phyloP scores from a whole-genome alignment of 92 coral and sea anemone genomes.

The Umimayanthus kanabou region DNA sequence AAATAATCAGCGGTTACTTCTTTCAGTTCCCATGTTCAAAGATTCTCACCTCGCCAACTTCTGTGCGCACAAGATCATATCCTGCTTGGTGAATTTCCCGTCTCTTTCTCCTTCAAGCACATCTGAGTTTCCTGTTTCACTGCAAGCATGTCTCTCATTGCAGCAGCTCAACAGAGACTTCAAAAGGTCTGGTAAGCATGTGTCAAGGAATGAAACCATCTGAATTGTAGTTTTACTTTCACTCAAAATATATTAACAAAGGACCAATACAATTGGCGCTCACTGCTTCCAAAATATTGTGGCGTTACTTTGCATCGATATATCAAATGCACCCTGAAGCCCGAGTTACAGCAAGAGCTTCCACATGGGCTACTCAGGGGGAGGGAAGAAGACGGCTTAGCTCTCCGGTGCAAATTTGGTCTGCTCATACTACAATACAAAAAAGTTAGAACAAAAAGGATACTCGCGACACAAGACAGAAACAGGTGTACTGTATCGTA shows the following conservation, averaged over 20 bases:
- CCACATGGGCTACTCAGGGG: too few relatives aligned
- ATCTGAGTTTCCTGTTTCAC: neutral
- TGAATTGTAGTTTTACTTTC: neutral
- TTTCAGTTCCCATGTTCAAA: neutral
- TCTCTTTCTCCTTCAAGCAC: neutral
- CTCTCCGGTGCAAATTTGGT: neutral
- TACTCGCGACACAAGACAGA: slow-evolving; percentile 74
- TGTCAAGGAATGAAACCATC: slow-evolving; percentile 1
- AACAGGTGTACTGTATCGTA: slow-evolving; percentile 78
- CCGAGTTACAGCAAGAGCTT: too few relatives aligned
- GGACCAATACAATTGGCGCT: too few relatives aligned
- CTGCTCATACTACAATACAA: slow-evolving; percentile 38
- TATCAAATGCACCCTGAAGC: too few relatives aligned
- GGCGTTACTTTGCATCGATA: too few relatives aligned
- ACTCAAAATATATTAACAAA: too few relatives aligned
- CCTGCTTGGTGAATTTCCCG: slow-evolving; percentile 7
- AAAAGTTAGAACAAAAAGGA: slow-evolving; percentile 52
- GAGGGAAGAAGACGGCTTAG: too few relatives aligned
- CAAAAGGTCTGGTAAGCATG: slow-evolving; percentile 4
- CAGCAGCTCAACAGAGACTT: slow-evolving; percentile 19
- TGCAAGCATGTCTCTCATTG: slow-evolving; percentile 18
- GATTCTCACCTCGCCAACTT: slow-evolving; percentile 28
- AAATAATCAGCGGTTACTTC: too few relatives aligned
- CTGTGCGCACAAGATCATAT: slow-evolving; percentile 27
- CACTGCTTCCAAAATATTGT: too few relatives aligned